Evolutionary conservation across 92 coral and sea anemone genomes (phyloP).

Genomic region (Isaurus tuberculatus): DNA sequence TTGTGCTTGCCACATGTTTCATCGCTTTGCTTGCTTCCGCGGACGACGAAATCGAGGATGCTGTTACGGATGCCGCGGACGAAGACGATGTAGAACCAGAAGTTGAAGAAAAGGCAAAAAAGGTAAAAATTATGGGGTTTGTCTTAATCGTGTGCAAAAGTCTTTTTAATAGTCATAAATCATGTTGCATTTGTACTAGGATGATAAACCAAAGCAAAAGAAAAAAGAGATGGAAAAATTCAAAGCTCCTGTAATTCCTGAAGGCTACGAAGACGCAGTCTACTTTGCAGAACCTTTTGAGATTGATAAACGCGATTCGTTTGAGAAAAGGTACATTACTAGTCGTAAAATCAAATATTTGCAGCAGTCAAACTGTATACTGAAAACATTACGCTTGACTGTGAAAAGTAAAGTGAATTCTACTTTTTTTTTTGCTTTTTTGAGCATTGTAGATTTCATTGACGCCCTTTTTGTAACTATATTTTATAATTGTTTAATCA

Average conservation of each 20-base stretch:
- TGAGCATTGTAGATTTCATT: too few relatives aligned
- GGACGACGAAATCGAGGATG: constrained; percentile 67
- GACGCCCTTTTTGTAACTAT: not conserved
- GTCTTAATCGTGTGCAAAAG: not conserved
- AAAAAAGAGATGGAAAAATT: constrained; percentile 71
- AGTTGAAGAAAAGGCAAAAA: constrained; percentile 64
- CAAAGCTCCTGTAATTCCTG: constrained; percentile 74
- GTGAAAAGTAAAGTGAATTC: not conserved
- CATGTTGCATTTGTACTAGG: constrained; percentile 15
- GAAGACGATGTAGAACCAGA: constrained; percentile 80
- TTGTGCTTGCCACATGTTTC: constrained; percentile 56
- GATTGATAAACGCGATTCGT: constrained; percentile 67
- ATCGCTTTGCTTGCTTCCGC: constrained; percentile 56
- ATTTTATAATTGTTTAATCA: too few relatives aligned
- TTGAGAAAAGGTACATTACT: constrained; percentile 67
- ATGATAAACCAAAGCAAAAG: constrained; percentile 78
- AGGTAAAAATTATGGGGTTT: not conserved
- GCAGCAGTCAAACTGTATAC: not conserved
- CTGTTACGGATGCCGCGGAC: constrained; percentile 62
- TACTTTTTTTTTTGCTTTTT: not conserved
- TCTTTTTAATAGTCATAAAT: not conserved
- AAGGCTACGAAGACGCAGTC: constrained; percentile 78
- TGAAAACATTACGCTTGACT: not conserved
- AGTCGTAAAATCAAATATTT: not conserved
- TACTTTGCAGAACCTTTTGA: constrained; percentile 85